These are phyloP conservation scores for Seriola dumerili DNA, from an alignment of 2,113 vertebrate genomes.

Conservation along the genomic window DNA sequence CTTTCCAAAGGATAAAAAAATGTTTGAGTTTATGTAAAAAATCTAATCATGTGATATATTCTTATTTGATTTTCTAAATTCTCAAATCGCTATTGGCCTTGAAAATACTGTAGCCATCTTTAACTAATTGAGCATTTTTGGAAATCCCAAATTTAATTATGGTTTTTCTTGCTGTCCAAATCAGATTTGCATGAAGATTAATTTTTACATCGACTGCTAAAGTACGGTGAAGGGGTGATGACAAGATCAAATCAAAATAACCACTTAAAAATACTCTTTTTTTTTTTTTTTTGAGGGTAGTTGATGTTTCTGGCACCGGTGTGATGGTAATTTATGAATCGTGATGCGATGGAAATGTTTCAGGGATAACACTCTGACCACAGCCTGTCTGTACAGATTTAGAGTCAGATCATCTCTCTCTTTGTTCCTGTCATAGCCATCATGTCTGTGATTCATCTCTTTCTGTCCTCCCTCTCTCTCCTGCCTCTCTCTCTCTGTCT, in stretches of 20 bases:
- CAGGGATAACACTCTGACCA: conserved; percentile 8
- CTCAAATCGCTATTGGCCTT: neutral
- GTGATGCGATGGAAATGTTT: conserved; percentile 1
- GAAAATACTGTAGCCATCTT: neutral
- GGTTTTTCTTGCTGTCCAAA: neutral
- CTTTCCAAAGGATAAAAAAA: too few species aligned
- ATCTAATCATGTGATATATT: neutral
- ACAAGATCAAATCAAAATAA: neutral
- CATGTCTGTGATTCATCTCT: conserved; percentile 36
- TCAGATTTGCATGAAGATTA: neutral
- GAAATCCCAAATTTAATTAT: neutral
- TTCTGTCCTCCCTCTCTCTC: conserved; percentile 7
- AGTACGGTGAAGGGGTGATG: neutral
- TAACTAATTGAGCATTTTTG: neutral
- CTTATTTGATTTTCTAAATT: neutral
- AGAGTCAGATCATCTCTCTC: neutral
- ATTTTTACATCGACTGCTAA: neutral
- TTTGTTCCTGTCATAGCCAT: conserved; percentile 10
- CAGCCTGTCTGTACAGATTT: neutral
- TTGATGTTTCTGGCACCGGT: neutral
- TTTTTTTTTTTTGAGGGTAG: neutral
- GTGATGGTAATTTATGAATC: neutral
- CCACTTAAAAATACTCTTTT: neutral
- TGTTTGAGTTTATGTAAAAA: too few species aligned
- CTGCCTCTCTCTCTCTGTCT: conserved; percentile 2